These are phyloP conservation scores for Agrypnia vestita DNA, from an alignment of 1,140 invertebrate genomes.

Conservation along the genomic window DNA sequence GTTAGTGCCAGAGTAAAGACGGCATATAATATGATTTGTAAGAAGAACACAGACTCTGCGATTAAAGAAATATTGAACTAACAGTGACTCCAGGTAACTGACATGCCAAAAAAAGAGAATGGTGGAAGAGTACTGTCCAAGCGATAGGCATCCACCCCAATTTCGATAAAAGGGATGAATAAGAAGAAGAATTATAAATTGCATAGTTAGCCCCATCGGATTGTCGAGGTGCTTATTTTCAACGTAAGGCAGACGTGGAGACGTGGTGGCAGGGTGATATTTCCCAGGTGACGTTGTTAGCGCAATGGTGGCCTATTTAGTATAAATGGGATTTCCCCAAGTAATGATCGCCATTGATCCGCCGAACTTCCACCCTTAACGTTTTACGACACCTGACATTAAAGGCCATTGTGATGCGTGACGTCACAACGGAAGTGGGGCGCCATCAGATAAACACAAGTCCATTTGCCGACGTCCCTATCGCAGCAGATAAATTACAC, in stretches of 20 bases:
- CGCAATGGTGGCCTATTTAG: conserved; percentile 3
- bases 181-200: too few relatives aligned
- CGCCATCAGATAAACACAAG: conserved; percentile 25
- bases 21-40: too few relatives aligned
- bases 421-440: conserved; percentile 24
- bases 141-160: too few relatives aligned
- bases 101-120: too few relatives aligned
- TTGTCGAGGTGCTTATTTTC: too few relatives aligned
- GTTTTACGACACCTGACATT: conserved; percentile 33
- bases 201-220: too few relatives aligned
- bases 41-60: too few relatives aligned
- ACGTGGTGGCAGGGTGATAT: background rate
- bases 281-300: conserved; percentile 30
- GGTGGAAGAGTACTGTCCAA: too few relatives aligned
- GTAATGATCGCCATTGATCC: conserved; percentile 23
- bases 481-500: background rate
- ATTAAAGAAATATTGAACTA: too few relatives aligned
- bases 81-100: too few relatives aligned
- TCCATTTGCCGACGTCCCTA: background rate
- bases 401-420: conserved; percentile 24
- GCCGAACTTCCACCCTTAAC: conserved; percentile 13
- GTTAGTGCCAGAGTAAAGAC: too few relatives aligned
- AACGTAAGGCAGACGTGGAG: background rate
- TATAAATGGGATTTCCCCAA: background rate
- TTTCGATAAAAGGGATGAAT: too few relatives aligned